phyloP scores from a whole-genome alignment of 64 coral and sea anemone species.

The Stylophora pistillata region DNA sequence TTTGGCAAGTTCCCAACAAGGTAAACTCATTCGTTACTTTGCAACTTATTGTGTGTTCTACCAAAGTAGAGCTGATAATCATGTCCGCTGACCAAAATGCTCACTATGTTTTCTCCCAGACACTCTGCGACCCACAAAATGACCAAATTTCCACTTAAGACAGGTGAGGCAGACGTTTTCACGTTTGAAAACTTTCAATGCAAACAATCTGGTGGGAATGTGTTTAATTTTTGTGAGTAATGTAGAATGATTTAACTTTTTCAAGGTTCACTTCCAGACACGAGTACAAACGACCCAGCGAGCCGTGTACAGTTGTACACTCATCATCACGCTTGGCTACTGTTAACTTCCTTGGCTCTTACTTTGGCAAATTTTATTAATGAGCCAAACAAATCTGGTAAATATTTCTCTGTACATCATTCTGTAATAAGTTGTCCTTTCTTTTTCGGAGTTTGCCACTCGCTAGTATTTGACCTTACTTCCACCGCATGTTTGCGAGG shows the following conservation, averaged over 20 bases:
- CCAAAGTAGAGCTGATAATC: no score
- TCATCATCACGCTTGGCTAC: slow-evolving; percentile 91
- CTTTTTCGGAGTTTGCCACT: background rate
- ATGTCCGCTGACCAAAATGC: no score
- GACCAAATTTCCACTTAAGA: slow-evolving; percentile 79
- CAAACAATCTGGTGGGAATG: no score
- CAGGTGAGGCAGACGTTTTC: slow-evolving; percentile 32
- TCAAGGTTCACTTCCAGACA: slow-evolving; percentile 49
- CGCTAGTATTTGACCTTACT: background rate
- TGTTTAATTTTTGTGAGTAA: no score
- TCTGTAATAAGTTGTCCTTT: background rate
- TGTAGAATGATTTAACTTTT: background rate
- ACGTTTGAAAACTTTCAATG: background rate
- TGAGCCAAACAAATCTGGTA: slow-evolving; percentile 81
- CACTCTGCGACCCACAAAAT: slow-evolving; percentile 76
- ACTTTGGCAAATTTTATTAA: slow-evolving; percentile 85
- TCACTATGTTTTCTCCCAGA: slow-evolving; percentile 25
- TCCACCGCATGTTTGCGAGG: background rate
- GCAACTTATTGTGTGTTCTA: no score
- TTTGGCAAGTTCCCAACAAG: slow-evolving; percentile 65
- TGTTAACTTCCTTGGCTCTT: slow-evolving; percentile 81
- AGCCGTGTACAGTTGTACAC: slow-evolving; percentile 82
- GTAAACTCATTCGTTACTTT: slow-evolving; percentile 13
- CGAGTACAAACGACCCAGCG: slow-evolving; percentile 69
- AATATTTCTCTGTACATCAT: background rate